phyloP scores from a whole-genome alignment of 2,797 vertebrate genomes.

The Aphelocoma californica region DNA sequence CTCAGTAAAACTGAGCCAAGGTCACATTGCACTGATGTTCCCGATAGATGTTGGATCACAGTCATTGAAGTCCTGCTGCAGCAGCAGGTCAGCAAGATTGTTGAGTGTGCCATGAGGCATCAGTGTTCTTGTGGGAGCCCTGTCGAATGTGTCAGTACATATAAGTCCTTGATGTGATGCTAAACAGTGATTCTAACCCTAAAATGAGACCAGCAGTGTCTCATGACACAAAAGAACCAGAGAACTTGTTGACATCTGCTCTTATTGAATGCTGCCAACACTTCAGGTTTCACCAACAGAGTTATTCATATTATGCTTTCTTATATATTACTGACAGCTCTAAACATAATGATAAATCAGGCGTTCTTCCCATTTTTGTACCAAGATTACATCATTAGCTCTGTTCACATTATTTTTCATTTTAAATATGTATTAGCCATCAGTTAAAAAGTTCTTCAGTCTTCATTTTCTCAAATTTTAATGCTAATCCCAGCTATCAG shows the following conservation, averaged over 20 bases:
- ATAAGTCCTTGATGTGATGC: neutral
- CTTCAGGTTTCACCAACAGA: neutral
- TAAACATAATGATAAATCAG: neutral
- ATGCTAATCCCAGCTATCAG: neutral
- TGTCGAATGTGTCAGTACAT: fast-evolving
- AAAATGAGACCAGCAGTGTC: neutral
- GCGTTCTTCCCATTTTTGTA: neutral
- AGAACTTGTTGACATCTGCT: neutral
- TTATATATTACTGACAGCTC: neutral
- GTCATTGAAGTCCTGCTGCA: neutral
- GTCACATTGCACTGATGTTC: neutral
- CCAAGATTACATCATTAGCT: neutral
- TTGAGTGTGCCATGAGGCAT: neutral
- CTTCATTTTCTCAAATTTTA: neutral
- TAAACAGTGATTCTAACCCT: neutral
- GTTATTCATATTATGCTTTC: neutral
- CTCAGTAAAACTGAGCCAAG: neutral
- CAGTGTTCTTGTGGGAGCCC: neutral
- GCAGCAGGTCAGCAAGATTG: neutral
- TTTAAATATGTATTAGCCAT: neutral
- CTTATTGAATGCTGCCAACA: neutral
- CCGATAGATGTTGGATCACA: neutral
- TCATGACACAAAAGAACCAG: neutral
- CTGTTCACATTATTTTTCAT: neutral
- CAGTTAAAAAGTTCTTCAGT: neutral